These are phyloP conservation scores for Noctua fimbriata DNA, from an alignment of 2,888 invertebrate genomes.

Conservation along the genomic window DNA sequence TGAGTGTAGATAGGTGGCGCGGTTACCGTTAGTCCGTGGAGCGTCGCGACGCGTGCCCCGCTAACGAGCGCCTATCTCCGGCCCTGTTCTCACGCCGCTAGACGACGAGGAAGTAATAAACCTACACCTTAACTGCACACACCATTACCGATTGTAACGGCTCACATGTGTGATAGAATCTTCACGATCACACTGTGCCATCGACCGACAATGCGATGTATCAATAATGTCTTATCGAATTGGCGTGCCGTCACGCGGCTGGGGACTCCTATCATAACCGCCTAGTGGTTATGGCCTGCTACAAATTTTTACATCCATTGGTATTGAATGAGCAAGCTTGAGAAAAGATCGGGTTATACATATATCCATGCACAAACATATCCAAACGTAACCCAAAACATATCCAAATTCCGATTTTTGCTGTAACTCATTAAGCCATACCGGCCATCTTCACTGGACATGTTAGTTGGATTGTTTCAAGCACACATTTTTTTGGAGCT, in stretches of 20 bases:
- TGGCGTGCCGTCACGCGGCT: constrained; percentile 72
- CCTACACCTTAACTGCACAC: constrained; percentile 89
- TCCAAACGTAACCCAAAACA: not conserved
- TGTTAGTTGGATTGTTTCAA: not conserved
- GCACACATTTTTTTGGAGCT: not conserved
- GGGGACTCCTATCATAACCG: constrained; percentile 71
- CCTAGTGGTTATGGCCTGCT: constrained; percentile 53
- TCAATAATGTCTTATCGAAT: constrained; percentile 87
- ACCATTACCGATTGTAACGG: constrained; percentile 89
- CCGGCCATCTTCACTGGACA: not conserved
- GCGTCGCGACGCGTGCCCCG: constrained; percentile 79
- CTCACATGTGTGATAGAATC: constrained; percentile 84
- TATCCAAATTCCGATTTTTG: not conserved
- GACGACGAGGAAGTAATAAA: constrained; percentile 88
- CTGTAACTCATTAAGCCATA: not conserved
- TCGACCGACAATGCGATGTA: constrained; percentile 73
- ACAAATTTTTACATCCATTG: constrained; percentile 56
- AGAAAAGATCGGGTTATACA: constrained; percentile 11
- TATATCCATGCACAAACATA: not conserved
- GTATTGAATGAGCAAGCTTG: constrained; percentile 36
- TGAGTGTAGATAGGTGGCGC: constrained; percentile 58
- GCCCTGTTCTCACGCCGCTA: constrained; percentile 85
- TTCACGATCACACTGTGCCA: constrained; percentile 75
- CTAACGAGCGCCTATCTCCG: constrained; percentile 88
- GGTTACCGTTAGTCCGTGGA: constrained; percentile 70